Base-by-base conservation (phyloP, 2,888 invertebrate species). In the Tetrapedia diversipes region DNA sequence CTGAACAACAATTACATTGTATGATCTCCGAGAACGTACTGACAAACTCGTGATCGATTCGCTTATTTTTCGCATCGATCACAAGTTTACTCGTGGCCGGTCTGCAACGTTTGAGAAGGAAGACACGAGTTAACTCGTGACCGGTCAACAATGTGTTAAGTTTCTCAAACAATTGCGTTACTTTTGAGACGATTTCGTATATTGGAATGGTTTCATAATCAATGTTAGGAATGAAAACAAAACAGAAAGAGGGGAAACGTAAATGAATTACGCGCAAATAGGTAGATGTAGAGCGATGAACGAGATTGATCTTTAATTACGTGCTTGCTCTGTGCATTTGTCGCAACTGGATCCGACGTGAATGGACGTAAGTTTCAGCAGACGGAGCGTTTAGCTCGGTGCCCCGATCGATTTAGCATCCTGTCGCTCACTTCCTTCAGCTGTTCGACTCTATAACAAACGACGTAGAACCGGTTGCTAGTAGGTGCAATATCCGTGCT, bases 311-410 rank as follows among this genome's bases (percentile, higher is more conserved):
- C 27, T 65, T 66, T 54, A 73, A 60, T 73, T 65, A 27, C 37
- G 11, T 57, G 63, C 14, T 39, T 60, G 70, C 71, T 73, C 64
- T 51, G 75, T 43, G 64, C 75, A 71, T 64, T 75, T 79, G 27
- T 41, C 83, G 81, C 83, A 80, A 83, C 76, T 89, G 89, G 89
- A 89, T 81, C 81, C 85, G 70, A 74, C 80, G 76, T 83, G 82
- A 87, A 82, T 87, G 80, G 79, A 87, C 87, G 89, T 89, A 90
- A 90, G 89, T 89, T 84, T 64, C 22, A 54, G 39, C 53, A 43
- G 61, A 47, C 34, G 66, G 57, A 45, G 37, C 6, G n/a, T 24
- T 32, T 34, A 49, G n/a, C 8, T 16, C 16, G 22, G 6, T n/a
- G n/a, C n/a, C 27, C 49, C 10, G 22, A 47, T 49, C 59, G 49